phyloP scores from a whole-genome alignment of 2,797 vertebrate genomes.

The Hypotaenidia okinawae region DNA sequence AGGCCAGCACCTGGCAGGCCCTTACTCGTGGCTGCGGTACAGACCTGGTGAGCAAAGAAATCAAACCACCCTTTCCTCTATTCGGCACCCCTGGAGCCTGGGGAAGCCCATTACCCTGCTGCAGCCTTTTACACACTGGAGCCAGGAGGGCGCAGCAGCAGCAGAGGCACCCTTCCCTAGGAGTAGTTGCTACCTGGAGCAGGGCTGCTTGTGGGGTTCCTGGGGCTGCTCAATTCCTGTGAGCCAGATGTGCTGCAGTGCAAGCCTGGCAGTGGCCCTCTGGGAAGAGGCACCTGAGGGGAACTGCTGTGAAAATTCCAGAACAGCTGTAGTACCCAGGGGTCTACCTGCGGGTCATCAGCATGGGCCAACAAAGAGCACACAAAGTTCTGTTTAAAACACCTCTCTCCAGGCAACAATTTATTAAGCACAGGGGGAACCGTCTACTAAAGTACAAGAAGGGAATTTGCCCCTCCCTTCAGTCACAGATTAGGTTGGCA shows the following conservation, averaged over 20 bases:
- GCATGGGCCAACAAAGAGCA: background rate
- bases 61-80: no score
- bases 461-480: no score
- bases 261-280: background rate
- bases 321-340: background rate
- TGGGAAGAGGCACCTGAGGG: background rate
- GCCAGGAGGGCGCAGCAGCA: background rate
- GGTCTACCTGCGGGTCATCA: background rate
- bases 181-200: background rate
- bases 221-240: rapidly evolving
- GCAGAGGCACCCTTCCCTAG: background rate
- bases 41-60: background rate
- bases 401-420: background rate
- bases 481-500: background rate
- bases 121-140: background rate
- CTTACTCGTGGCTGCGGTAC: rapidly evolving
- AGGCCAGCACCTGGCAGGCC: rapidly evolving
- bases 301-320: background rate
- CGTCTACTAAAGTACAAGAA: background rate
- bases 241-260: background rate
- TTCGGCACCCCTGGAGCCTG: rapidly evolving
- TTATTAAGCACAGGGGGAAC: background rate
- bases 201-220: background rate
- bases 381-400: background rate
- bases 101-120: background rate